These are phyloP conservation scores for Morpho deidamia DNA, from an alignment of 2,888 invertebrate genomes.

Conservation along the genomic window DNA sequence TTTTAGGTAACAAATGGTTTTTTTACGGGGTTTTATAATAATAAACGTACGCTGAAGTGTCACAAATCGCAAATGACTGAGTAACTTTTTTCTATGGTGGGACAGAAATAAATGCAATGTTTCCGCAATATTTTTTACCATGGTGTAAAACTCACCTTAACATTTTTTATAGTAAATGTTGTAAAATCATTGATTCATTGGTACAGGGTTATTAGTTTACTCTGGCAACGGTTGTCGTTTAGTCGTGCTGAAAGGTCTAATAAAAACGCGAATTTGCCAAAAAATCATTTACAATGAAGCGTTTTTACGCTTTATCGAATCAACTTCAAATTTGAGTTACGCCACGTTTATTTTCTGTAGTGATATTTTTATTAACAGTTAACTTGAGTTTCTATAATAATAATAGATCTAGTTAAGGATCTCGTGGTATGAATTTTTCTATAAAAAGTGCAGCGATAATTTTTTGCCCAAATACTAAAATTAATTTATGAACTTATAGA, in stretches of 20 bases:
- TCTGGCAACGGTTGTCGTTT: slow-evolving; percentile 21
- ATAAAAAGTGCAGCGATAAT: no score
- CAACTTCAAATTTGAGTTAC: background rate
- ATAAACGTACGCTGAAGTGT: background rate
- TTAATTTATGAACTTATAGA: no score
- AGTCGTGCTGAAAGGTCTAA: slow-evolving; percentile 24
- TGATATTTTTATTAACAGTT: background rate
- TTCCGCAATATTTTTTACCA: background rate
- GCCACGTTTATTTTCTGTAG: slow-evolving; percentile 1
- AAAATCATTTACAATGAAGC: background rate
- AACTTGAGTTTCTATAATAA: no score
- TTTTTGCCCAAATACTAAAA: no score
- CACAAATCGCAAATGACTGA: no score
- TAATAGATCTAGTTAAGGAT: no score
- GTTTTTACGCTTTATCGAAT: slow-evolving; percentile 5
- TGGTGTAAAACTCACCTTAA: slow-evolving; percentile 7
- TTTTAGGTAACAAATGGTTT: no score
- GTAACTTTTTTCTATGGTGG: no score
- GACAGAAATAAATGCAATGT: background rate
- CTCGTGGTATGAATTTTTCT: no score
- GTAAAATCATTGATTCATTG: slow-evolving; percentile 17
- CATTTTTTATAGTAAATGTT: slow-evolving; percentile 24
- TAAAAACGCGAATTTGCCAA: slow-evolving; percentile 5
- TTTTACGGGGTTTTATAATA: no score
- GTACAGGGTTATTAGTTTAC: slow-evolving; percentile 26